Evolutionary conservation across 2,797 vertebrate genomes (phyloP), one percentile per base, ranked within the genome.

Genomic region (Anniella stebbinsi): DNA sequence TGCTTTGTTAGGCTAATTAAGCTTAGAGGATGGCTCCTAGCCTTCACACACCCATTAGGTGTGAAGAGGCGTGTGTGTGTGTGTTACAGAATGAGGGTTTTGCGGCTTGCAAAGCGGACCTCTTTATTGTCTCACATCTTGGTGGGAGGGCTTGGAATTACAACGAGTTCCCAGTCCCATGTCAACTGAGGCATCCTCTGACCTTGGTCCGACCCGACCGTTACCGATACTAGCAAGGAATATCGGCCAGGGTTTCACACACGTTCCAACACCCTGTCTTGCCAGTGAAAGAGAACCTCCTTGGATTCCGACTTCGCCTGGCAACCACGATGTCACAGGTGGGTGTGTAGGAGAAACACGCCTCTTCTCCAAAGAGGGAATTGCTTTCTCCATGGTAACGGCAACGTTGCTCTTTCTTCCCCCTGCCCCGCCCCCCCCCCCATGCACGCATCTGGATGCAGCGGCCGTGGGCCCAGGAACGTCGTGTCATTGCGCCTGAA

Each of bases 311-410:
- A 73, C 70, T 76, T 76, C 66, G 88, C 80, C 72, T 84, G 72
- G 45, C 81, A 67, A 69, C 81, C 77, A 33, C 17, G 25, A 77
- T 77, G 81, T 73, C 36, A 33, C n/a, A 25, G 69, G 87, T 28
- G 25, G 30, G 51, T 28, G 17, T 48, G n/a, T 28, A 30, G n/a
- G 6, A 77, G 25, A n/a, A 38, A 33, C 8, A 8, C n/a, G 3
- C 48, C 38, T 77, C 80, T 72, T 38, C 72, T 89, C 72, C 25
- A 13, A 67, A 63, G 33, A 89, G 15, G 41, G 41, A 33, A 23
- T 76, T 54, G 11, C 76, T 51, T 89, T 89, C n/a, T 77, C 88
- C 88, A 89, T 77, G 36, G 72, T 67, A 84, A 69, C 15, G 2
- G 36, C 10, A 69, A 25, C 4, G 38, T 15, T 60, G 23, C 33